These are phyloP conservation scores for Enteromius radiatus DNA, from an alignment of 2,797 vertebrate species.

Conservation along the genomic window DNA sequence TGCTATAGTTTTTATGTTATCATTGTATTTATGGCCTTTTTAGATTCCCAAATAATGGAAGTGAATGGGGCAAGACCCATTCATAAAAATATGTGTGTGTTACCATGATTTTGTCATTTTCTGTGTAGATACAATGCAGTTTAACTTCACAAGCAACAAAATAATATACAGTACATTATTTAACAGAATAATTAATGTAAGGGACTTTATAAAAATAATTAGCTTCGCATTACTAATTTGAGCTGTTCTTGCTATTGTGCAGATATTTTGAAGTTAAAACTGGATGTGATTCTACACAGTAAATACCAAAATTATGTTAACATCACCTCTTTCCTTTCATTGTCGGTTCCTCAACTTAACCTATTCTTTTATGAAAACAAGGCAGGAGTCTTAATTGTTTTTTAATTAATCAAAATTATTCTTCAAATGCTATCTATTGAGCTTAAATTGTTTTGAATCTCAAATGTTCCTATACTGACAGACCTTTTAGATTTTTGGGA, in stretches of 20 bases:
- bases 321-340: not conserved
- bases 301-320: not conserved
- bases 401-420: not conserved
- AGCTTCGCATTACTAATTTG: not conserved
- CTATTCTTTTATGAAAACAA: not conserved
- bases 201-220: not conserved
- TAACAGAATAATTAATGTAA: not conserved
- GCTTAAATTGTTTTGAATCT: not conserved
- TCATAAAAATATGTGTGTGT: not conserved
- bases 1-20: not conserved
- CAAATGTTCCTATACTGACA: not conserved
- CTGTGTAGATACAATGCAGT: not conserved
- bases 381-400: not conserved
- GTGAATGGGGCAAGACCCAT: not conserved
- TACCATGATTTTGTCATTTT: not conserved
- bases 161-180: not conserved
- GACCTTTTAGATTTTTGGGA: not conserved
- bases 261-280: not conserved
- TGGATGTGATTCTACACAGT: not conserved
- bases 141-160: not conserved
- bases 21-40: not conserved
- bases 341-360: not conserved
- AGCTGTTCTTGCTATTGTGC: not conserved
- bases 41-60: not conserved
- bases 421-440: not conserved